Percentiles rank a stretch among this genome's conserved stretches.
Conservation (phyloP, 2,888 invertebrate species). For the Caprella mutica region DNA sequence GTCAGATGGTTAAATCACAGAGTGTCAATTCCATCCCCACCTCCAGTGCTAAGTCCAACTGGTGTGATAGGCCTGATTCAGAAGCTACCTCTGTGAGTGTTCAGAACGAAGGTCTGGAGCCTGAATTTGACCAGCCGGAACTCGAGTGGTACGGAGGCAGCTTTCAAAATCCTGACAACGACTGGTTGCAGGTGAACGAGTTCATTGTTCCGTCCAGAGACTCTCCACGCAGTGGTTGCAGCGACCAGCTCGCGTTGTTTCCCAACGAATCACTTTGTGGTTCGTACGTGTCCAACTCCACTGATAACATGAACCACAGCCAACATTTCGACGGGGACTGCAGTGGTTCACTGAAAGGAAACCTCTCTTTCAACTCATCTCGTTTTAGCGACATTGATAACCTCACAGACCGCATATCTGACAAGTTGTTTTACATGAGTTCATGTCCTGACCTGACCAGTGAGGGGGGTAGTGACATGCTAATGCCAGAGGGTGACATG, state of each 20-base stretch:
- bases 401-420: conserved; percentile 2
- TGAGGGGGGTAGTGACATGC: conserved; percentile 1
- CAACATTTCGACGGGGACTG: too few relatives aligned
- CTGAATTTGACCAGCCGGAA: conserved; percentile 3
- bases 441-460: conserved; percentile 9
- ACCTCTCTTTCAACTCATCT: conserved; percentile 5
- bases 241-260: conserved; percentile 6
- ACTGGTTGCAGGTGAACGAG: conserved; percentile 5
- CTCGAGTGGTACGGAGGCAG: conserved; percentile 9
- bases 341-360: neutral
- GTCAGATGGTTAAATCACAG: too few relatives aligned
- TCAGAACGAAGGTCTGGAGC: neutral
- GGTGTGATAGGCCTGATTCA: neutral
- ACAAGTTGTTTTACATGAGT: neutral
- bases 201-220: neutral
- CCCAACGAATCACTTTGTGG: conserved; percentile 7
- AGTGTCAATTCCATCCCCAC: neutral
- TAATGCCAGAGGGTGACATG: conserved; percentile 10
- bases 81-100: conserved; percentile 6
- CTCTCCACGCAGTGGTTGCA: neutral
- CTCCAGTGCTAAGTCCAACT: neutral
- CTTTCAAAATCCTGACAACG: conserved; percentile 8
- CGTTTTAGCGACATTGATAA: conserved; percentile 2
- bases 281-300: too few relatives aligned
- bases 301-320: too few relatives aligned